These are phyloP conservation scores for Haliclona indistincta DNA, from an alignment of 37 sponge, comb jelly and placozoan species.

Conservation along the genomic window DNA sequence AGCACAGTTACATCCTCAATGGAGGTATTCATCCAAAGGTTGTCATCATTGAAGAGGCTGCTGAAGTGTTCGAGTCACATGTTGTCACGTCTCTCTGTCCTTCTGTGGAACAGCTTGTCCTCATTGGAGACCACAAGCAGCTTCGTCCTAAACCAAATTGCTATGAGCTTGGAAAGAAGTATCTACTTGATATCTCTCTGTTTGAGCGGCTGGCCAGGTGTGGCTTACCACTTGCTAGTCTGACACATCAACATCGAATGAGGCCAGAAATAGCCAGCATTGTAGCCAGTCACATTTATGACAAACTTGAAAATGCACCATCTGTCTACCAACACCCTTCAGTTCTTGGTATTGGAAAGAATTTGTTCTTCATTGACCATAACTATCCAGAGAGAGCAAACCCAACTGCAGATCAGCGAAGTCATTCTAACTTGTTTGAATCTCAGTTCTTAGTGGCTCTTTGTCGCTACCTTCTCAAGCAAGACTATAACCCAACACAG, in stretches of 20 bases:
- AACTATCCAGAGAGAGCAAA: conserved; percentile 37
- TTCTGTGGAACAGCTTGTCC: conserved; percentile 81
- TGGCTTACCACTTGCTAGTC: conserved; percentile 44
- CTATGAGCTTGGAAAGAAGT: conserved; percentile 67
- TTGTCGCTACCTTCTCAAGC: conserved; percentile 68
- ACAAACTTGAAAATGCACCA: conserved; percentile 26
- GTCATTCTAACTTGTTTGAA: conserved; percentile 74
- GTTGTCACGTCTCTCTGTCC: conserved; percentile 82
- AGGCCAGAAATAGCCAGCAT: conserved; percentile 83
- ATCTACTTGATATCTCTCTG: conserved; percentile 82
- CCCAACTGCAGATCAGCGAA: conserved; percentile 28
- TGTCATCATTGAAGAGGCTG: conserved; percentile 96
- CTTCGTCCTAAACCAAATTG: conserved; percentile 79
- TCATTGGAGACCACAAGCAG: conserved; percentile 98
- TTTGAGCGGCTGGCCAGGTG: conserved; percentile 80
- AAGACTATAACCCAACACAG: conserved; percentile 60
- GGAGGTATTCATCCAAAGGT: conserved; percentile 71
- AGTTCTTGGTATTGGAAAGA: conserved; percentile 61
- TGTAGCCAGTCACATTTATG: conserved; percentile 74
- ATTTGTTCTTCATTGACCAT: conserved; percentile 76
- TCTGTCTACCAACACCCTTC: conserved; percentile 42
- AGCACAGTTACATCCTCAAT: conserved; percentile 63
- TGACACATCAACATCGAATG: conserved; percentile 88
- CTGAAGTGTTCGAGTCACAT: conserved; percentile 94
- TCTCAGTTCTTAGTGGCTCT: conserved; percentile 69